A percentile compares a stretch with the other conserved stretches of the same genome.
These are phyloP conservation scores for Listrodromus nycthemerus DNA, from an alignment of 2,888 invertebrate genomes.

Conservation along the genomic window DNA sequence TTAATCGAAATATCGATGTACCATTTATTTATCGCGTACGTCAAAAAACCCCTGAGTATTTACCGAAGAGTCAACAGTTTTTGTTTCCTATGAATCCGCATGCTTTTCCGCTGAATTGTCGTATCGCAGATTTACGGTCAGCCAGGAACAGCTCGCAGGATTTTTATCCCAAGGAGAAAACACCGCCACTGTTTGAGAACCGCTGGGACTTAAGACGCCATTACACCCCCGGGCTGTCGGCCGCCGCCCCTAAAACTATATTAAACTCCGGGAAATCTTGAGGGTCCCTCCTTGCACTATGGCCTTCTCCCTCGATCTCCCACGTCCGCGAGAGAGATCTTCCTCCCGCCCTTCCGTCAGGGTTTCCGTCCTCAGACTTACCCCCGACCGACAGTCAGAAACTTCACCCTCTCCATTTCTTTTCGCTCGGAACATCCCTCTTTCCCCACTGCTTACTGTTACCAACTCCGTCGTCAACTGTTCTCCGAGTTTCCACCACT, in stretches of 20 bases:
- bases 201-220: constrained; percentile 84
- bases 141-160: background rate
- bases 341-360: constrained; percentile 55
- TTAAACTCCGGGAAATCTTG: constrained; percentile 84
- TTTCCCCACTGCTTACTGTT: constrained; percentile 61
- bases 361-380: constrained; percentile 45
- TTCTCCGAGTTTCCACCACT: constrained; percentile 39
- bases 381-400: constrained; percentile 34
- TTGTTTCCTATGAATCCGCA: background rate
- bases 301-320: constrained; percentile 72
- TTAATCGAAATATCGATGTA: no score
- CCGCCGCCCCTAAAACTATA: constrained; percentile 84
- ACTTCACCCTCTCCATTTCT: constrained; percentile 58
- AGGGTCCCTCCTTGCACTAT: constrained; percentile 73
- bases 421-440: constrained; percentile 65
- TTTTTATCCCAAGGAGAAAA: background rate
- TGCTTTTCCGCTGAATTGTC: background rate
- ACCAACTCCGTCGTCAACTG: constrained; percentile 52
- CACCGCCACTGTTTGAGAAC: constrained; percentile 75
- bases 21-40: background rate
- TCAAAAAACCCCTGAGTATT: background rate
- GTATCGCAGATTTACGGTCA: background rate
- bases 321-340: constrained; percentile 50
- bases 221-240: constrained; percentile 80
- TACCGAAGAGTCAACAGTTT: background rate